Evolutionary conservation across 2,888 invertebrate genomes (phyloP), one percentile per base, ranked within the genome.

Genomic region (Trichacis sp.): DNA sequence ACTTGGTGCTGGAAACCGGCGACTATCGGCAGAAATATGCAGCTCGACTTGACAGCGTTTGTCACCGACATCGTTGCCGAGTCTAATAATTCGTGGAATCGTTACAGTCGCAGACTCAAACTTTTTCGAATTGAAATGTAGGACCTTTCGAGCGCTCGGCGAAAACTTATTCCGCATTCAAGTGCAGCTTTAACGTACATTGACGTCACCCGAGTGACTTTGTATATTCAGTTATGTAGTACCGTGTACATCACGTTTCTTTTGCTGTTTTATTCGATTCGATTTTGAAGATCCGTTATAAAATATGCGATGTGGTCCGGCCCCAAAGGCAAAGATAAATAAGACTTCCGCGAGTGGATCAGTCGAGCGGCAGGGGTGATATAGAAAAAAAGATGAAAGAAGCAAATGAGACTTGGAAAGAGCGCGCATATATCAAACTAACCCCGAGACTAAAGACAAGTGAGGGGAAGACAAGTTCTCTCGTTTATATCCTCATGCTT

Each of bases 291-390:
- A 30, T 48, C 48, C 30, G 30, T 48, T 48, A 33, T 48, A 48
- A 48, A 48, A 30, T 48, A 48, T 48, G 48, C 48, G 12, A n/a
- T 24, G 24, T 24, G 24, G 18, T 2, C 46, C 46, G 20, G 14
- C 48, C 38, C 40, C 38, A 47, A 50, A 56, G 61, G 60, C 40
- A 60, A 68, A 71, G 71, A 71, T 69, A 72, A 71, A 72, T 69
- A 71, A 63, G 55, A 54, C 60, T 54, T 57, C 19, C 61, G 51
- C 43, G n/a, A 36, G 30, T 36, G 43, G 29, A 33, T 45, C 36
- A 14, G 40, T 6, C 33, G 48, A 29, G 17, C 15, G 46, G 47
- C 33, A 51, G 11, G 45, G 29, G 47, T 56, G 40, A 61, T 51
- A 54, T 43, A 29, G 52, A 36, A 45, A 38, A 38, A 48, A 40